Evolutionary conservation across 2,888 invertebrate genomes (phyloP).

Genomic region (Sympetrum striolatum): DNA sequence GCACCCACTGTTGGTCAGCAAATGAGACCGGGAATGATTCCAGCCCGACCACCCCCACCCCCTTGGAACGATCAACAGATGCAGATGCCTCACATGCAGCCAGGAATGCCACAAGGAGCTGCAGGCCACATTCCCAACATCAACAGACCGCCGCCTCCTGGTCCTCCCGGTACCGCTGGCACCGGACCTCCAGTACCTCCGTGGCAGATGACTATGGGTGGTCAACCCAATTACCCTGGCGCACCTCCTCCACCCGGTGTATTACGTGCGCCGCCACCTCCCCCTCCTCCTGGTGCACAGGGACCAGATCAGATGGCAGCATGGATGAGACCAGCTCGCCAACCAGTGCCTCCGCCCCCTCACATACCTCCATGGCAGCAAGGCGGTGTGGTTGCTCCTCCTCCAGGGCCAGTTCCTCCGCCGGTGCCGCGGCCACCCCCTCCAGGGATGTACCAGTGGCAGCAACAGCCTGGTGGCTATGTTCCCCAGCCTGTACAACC

Average conservation of each 20-base stretch:
- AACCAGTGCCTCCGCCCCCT: conserved; percentile 63
- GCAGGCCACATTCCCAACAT: conserved; percentile 24
- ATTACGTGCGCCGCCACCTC: conserved; percentile 57
- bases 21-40: conserved; percentile 17
- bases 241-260: conserved; percentile 63
- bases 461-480: conserved; percentile 47
- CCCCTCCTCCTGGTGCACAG: conserved; percentile 60
- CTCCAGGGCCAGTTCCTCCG: conserved; percentile 53
- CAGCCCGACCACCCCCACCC: conserved; percentile 46
- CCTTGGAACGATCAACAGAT: conserved; percentile 45
- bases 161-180: conserved; percentile 12
- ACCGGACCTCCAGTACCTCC: conserved; percentile 31
- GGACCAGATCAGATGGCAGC: conserved; percentile 50
- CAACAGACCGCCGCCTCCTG: conserved; percentile 23
- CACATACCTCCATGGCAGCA: conserved; percentile 61
- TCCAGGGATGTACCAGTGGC: conserved; percentile 45
- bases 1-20: conserved; percentile 51
- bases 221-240: conserved; percentile 59
- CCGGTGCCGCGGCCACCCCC: conserved; percentile 54
- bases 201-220: conserved; percentile 42
- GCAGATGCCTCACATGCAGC: conserved; percentile 54
- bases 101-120: conserved; percentile 49
- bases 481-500: conserved; percentile 52
- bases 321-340: conserved; percentile 56
- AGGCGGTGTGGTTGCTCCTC: conserved; percentile 51